Evolutionary conservation across 2,888 invertebrate species (phyloP), one percentile per base, ranked within the genome.

Genomic region (Hemistola chrysoprasaria): DNA sequence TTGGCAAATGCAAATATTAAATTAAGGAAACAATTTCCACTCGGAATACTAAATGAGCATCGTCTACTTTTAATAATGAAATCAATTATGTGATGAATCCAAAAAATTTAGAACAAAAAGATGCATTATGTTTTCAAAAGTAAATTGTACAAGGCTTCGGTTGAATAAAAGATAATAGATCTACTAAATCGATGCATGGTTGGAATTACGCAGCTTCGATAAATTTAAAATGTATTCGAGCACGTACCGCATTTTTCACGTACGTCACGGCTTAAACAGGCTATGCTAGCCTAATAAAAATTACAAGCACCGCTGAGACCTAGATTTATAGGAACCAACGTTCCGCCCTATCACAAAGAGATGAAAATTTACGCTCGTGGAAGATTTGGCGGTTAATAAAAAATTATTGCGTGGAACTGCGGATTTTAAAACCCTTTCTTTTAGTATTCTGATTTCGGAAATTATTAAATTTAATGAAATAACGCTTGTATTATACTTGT

Each of bases 271-370:
- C 40, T 53, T 56, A 58, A 64, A 65, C 61, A 62, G 50, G 34
- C 57, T 42, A 53, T 56, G 52, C 53, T 51, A 51, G 47, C 40
- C 50, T 71, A 65, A 68, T 66, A 70, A 72, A 70, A 70, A 72
- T 66, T 67, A 66, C 64, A 62, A 58, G 60, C 53, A 40, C 69
- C 59, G 47, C 52, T 37, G 68, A 70, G 63, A 65, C 64, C 53
- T 53, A 51, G 50, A 64, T 69, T 73, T 65, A 69, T 63, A 53
- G 59, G 49, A 40, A 45, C 40, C 39, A 45, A 43, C 38, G 47
- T 42, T 50, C 45, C 26, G 35, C 54, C 31, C 39, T 44, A 47
- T 44, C 40, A 23, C 31, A 39, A 31, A 24, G 27, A 48, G 40
- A 48, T 56, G 51, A 56, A 53, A 53, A 56, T 53, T 50, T 53